Percentiles rank a stretch among this genome's conserved stretches.
Evolutionary conservation across 2,888 invertebrate genomes (phyloP).

Genomic region (Nowickia ferox): DNA sequence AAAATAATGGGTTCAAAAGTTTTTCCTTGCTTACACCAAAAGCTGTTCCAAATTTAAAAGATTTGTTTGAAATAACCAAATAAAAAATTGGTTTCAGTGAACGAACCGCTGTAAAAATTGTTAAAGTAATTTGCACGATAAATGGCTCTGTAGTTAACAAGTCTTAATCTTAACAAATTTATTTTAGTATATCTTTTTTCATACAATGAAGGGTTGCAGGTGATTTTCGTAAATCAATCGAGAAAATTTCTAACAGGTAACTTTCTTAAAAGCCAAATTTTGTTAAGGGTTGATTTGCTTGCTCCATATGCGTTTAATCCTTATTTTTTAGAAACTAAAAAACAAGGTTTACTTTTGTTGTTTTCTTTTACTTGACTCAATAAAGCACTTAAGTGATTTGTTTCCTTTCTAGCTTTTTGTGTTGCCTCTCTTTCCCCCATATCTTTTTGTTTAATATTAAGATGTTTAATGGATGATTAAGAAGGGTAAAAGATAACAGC

Average conservation of each 20-base stretch:
- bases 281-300: slow-evolving; percentile 46
- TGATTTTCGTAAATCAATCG: not conserved
- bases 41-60: slow-evolving; percentile 76
- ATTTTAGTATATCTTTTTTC: not conserved
- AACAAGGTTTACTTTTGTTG: slow-evolving; percentile 42
- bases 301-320: slow-evolving; percentile 14
- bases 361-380: slow-evolving; percentile 67
- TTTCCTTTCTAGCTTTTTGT: slow-evolving; percentile 48
- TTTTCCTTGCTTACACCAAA: slow-evolving; percentile 59
- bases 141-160: slow-evolving; percentile 72
- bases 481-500: slow-evolving; percentile 60
- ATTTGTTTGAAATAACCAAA: slow-evolving; percentile 29
- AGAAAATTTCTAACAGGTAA: slow-evolving; percentile 55
- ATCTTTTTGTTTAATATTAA: slow-evolving; percentile 62
- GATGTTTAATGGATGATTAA: slow-evolving; percentile 71
- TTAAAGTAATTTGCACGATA: slow-evolving; percentile 71
- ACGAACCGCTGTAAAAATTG: not conserved
- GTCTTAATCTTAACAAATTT: slow-evolving; percentile 77
- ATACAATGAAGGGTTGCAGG: slow-evolving; percentile 41
- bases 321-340: slow-evolving; percentile 10
- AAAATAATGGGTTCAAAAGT: not conserved
- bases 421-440: not conserved
- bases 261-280: not conserved
- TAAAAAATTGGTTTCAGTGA: not conserved
- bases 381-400: slow-evolving; percentile 75